Base-by-base conservation (phyloP, 2,113 vertebrate species). In the Copsychus sechellarum region DNA sequence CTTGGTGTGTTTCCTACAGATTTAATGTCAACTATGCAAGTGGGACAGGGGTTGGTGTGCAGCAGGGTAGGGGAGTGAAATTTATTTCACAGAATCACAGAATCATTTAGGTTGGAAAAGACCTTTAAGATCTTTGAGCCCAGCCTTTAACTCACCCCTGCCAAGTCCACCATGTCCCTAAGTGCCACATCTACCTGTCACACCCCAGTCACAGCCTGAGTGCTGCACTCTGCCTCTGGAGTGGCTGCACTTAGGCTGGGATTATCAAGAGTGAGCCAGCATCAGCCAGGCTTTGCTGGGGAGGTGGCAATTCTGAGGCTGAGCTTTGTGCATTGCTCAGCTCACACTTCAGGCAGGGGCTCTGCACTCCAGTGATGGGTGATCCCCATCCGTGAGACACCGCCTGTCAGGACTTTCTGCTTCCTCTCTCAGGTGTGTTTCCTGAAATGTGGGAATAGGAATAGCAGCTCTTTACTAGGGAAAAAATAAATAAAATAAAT, bases 301-400 rank as follows among this genome's bases (percentile, higher is more conserved):
- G 42, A 5, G 19, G 19, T 50, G 34, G 56, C 58, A 43, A 42
- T 22, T 72, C 53, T 64, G 22, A 40, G 42, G 53, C 65, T 90
- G 56, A 57, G 36, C 40, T 81, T 51, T 81, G 81, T 40, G 54
- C 79, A 40, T 26, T 1, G 4, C 82, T 81, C 69, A 22, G 62
- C 31, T 89, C 54, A 12, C 4, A 0, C 18, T 36, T 42, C 43
- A 34, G 67, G 83, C 80, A 47, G 40, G 69, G 79, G 28, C 60
- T 77, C 25, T 65, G 78, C 73, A n/a, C 15, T 54, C 18, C 8
- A 1, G 42, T 0, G 1, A 8, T 0, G 9, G 48, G 24, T 6
- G n/a, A 50, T 45, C 42, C 42, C 33, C 28, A 23, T 43, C 26
- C 8, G 40, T 31, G 51, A 42, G 50, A 64, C 23, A 3, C 9